Evolutionary conservation across 2,113 vertebrate genomes (phyloP).

Genomic region (Diphyllodes magnificus): DNA sequence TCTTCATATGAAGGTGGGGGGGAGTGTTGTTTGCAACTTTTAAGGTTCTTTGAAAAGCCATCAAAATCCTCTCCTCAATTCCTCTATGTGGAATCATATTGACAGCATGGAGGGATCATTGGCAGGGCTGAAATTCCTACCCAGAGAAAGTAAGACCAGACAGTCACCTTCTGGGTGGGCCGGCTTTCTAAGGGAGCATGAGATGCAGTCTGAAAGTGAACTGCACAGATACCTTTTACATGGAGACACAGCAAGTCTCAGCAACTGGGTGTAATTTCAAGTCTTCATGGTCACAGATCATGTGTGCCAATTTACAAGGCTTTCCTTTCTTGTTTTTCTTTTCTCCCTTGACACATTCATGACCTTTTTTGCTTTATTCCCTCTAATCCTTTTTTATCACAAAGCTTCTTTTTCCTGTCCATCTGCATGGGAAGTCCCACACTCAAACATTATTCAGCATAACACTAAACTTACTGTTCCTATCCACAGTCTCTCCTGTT

Average conservation of each 20-base stretch:
- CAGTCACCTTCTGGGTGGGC: neutral
- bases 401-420: neutral
- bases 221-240: neutral
- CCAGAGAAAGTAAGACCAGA: neutral
- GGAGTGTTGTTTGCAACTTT: neutral
- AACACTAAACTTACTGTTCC: neutral
- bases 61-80: neutral
- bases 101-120: neutral
- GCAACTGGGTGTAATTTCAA: neutral
- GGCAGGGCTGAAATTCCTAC: neutral
- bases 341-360: neutral
- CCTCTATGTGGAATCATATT: neutral
- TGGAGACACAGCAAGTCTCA: neutral
- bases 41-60: neutral
- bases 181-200: neutral
- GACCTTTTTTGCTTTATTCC: neutral
- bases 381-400: neutral
- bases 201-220: neutral
- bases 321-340: neutral
- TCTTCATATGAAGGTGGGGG: neutral
- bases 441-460: neutral
- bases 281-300: neutral
- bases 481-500: neutral
- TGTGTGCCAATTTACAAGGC: neutral
- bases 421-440: neutral